Percentiles rank a stretch among this genome's conserved stretches.
Evolutionary conservation across 2,888 invertebrate genomes (phyloP).

Genomic region (Lochmaea capreae): DNA sequence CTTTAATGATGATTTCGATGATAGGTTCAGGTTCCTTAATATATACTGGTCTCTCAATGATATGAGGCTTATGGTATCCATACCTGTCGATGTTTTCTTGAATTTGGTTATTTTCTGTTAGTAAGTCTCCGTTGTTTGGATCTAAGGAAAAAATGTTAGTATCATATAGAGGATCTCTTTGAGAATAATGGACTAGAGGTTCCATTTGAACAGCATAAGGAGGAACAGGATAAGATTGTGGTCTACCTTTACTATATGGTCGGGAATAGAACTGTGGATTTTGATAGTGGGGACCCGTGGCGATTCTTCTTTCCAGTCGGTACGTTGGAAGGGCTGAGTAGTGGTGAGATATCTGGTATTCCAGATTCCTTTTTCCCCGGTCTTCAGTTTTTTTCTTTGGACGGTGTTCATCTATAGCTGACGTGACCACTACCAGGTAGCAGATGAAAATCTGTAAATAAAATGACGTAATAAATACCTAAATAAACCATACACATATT

Average conservation of each 20-base stretch:
- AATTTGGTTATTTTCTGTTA: slow-evolving; percentile 65
- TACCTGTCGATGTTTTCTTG: slow-evolving; percentile 66
- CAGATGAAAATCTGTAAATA: slow-evolving; percentile 71
- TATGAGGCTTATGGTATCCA: slow-evolving; percentile 60
- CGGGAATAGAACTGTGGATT: slow-evolving; percentile 60
- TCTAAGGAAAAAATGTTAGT: slow-evolving; percentile 63
- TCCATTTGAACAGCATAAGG: slow-evolving; percentile 86
- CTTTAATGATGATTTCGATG: slow-evolving; percentile 92
- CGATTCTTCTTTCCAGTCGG: slow-evolving; percentile 69
- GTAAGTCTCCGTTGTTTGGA: slow-evolving; percentile 64
- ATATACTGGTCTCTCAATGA: slow-evolving; percentile 63
- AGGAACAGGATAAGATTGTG: slow-evolving; percentile 68
- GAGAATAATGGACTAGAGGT: slow-evolving; percentile 82
- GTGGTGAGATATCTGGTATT: slow-evolving; percentile 72
- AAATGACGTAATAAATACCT: slow-evolving; percentile 12
- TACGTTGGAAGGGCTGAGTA: slow-evolving; percentile 68
- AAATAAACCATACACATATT: background rate
- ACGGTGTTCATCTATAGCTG: slow-evolving; percentile 65
- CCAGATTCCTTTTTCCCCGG: slow-evolving; percentile 71
- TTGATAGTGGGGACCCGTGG: slow-evolving; percentile 64
- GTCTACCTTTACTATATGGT: slow-evolving; percentile 61
- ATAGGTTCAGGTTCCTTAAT: slow-evolving; percentile 88
- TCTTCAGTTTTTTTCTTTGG: slow-evolving; percentile 64
- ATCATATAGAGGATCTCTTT: slow-evolving; percentile 82
- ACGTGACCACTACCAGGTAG: slow-evolving; percentile 68